Conservation (phyloP, 1,140 invertebrate genomes). For the Hesperophylax magnus region DNA sequence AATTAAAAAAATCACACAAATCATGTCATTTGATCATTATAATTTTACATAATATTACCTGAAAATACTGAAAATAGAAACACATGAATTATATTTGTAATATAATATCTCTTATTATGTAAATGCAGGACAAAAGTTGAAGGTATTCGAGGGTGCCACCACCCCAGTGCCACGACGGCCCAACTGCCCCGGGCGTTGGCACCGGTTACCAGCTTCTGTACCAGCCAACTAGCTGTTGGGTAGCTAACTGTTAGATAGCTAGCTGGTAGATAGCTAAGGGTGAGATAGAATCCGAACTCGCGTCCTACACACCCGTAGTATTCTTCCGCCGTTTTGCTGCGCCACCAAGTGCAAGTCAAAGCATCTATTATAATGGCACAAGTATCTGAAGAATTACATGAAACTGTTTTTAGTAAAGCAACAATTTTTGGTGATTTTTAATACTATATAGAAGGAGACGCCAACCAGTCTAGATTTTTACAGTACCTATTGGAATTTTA, state of each 20-base stretch:
- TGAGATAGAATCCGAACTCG: neutral
- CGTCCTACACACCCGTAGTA: neutral
- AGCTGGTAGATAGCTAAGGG: neutral
- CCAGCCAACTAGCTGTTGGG: neutral
- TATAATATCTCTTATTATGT: neutral
- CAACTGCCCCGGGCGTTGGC: constrained; percentile 13
- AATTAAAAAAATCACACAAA: too few species aligned
- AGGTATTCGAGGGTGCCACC: neutral
- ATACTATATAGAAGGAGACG: too few species aligned
- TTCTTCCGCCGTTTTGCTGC: neutral
- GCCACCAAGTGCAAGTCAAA: neutral
- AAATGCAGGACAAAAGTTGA: neutral
- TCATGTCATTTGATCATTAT: neutral
- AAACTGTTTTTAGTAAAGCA: too few species aligned
- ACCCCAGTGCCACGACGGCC: neutral
- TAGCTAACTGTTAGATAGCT: neutral
- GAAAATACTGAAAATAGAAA: neutral
- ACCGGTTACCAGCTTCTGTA: neutral
- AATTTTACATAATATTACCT: neutral
- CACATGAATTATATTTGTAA: neutral
- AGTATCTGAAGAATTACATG: neutral
- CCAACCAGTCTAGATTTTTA: too few species aligned
- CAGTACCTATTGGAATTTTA: too few species aligned
- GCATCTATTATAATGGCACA: neutral
- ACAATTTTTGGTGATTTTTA: too few species aligned